These are phyloP conservation scores for Leucosticte australis DNA, from an alignment of 2,113 vertebrate genomes.

Conservation along the genomic window DNA sequence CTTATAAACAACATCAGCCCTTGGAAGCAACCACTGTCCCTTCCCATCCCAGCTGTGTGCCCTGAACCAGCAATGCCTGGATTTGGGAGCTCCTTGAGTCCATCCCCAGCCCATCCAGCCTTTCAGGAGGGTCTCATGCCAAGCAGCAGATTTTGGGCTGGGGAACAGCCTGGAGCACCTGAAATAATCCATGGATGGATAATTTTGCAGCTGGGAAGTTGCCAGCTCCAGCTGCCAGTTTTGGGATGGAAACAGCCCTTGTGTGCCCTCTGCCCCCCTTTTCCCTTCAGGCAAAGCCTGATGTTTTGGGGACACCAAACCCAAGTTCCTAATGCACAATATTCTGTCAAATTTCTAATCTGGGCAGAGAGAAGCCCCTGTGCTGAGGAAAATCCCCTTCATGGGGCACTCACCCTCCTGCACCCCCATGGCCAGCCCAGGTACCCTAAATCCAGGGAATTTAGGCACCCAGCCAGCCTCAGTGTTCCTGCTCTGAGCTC, in stretches of 20 bases:
- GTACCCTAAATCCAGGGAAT: background rate
- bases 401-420: accelerated
- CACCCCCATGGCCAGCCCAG: background rate
- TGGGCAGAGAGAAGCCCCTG: accelerated
- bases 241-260: background rate
- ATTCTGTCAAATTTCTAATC: accelerated
- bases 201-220: background rate
- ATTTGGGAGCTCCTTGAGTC: background rate
- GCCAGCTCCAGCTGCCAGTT: background rate
- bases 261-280: accelerated
- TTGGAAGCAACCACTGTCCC: background rate
- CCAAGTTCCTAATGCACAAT: accelerated
- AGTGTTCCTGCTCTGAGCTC: accelerated
- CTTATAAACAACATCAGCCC: background rate
- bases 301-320: background rate
- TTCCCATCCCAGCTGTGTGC: accelerated
- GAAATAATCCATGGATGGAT: accelerated
- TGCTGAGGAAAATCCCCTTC: accelerated
- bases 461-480: background rate
- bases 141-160: background rate
- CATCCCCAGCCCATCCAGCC: accelerated
- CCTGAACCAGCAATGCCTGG: background rate
- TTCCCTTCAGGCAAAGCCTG: background rate
- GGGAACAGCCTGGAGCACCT: background rate
- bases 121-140: accelerated